These are phyloP conservation scores for Epiblema foenella DNA, from an alignment of 2,888 invertebrate genomes.

Conservation along the genomic window DNA sequence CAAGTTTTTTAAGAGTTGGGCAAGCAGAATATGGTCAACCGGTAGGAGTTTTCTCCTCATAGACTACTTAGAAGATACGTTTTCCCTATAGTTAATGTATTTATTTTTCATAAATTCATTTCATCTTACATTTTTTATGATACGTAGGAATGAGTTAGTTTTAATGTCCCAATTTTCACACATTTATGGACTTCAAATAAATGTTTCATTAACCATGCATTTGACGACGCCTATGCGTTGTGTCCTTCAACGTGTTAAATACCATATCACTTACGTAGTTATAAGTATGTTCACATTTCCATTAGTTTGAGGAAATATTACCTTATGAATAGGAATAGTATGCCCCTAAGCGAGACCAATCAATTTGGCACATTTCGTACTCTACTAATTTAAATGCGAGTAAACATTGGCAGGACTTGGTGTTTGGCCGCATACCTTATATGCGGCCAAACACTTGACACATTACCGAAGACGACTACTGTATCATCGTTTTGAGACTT, in stretches of 20 bases:
- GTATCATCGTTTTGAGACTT: conserved; percentile 44
- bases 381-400: conserved; percentile 66
- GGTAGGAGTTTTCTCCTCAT: conserved; percentile 7
- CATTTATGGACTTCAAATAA: too few species aligned
- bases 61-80: too few species aligned
- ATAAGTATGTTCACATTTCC: background rate
- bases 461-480: conserved; percentile 55
- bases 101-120: background rate
- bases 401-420: conserved; percentile 61
- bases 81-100: background rate
- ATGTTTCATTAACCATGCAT: too few species aligned
- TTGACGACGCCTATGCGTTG: too few species aligned
- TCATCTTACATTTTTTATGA: background rate
- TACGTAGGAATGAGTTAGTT: background rate
- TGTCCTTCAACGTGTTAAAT: too few species aligned
- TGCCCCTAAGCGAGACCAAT: conserved; percentile 52
- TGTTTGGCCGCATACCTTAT: too few species aligned
- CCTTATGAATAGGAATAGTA: background rate
- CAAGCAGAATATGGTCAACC: conserved; percentile 56
- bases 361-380: conserved; percentile 64
- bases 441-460: conserved; percentile 56
- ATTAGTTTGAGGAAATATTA: conserved; percentile 16
- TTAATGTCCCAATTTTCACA: background rate
- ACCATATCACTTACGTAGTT: background rate
- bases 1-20: conserved; percentile 70